Evolutionary conservation across 2,888 invertebrate genomes (phyloP).

Genomic region (Scaptomyza flava): DNA sequence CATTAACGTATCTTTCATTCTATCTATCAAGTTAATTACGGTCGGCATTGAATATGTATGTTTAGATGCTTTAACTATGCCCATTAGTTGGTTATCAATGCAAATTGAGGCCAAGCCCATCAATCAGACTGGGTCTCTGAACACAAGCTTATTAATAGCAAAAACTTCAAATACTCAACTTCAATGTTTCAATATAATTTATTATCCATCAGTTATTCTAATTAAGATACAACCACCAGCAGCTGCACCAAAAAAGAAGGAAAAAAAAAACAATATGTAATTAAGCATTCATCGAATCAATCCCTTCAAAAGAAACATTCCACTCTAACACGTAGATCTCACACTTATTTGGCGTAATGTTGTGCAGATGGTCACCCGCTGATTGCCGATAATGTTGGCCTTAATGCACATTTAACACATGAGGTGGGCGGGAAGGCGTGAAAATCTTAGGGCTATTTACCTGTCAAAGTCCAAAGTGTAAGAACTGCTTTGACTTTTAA

Average conservation of each 20-base stretch:
- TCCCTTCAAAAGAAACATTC: slow-evolving; percentile 23
- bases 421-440: slow-evolving; percentile 18
- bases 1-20: neutral
- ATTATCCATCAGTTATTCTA: slow-evolving; percentile 34
- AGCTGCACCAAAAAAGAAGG: slow-evolving; percentile 11
- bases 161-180: slow-evolving; percentile 4
- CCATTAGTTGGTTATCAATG: slow-evolving; percentile 15
- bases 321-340: slow-evolving; percentile 11
- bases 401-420: slow-evolving; percentile 67
- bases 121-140: slow-evolving; percentile 35
- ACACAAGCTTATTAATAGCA: slow-evolving; percentile 31
- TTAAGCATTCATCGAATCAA: slow-evolving; percentile 32
- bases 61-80: slow-evolving; percentile 10
- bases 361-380: slow-evolving; percentile 52
- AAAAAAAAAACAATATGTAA: slow-evolving; percentile 18
- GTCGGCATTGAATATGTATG: slow-evolving; percentile 9
- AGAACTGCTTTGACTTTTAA: slow-evolving; percentile 66
- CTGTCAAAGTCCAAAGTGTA: slow-evolving; percentile 68
- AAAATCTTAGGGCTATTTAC: slow-evolving; percentile 56
- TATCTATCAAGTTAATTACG: neutral
- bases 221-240: slow-evolving; percentile 31
- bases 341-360: slow-evolving; percentile 62
- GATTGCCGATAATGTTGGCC: slow-evolving; percentile 69
- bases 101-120: slow-evolving; percentile 46
- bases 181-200: slow-evolving; percentile 12